Evolutionary conservation across 2,797 vertebrate species (phyloP).

Genomic region (Mycteria americana): DNA sequence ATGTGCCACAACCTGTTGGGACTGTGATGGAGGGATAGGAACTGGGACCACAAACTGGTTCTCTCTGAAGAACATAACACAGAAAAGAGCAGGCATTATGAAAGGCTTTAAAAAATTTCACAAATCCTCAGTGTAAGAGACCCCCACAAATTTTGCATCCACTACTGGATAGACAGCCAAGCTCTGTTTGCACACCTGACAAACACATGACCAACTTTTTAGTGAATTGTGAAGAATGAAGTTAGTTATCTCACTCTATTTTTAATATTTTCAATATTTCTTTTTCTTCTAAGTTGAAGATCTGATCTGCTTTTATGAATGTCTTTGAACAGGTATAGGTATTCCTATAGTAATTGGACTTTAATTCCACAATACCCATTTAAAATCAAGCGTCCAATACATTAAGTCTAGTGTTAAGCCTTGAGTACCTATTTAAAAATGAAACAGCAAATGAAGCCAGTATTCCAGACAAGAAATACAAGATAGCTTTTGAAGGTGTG

Average conservation of each 20-base stretch:
- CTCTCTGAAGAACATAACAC: not conserved
- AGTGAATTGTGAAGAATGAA: not conserved
- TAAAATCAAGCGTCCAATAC: not conserved
- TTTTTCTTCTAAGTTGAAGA: not conserved
- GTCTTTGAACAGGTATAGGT: not conserved
- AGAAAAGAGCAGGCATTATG: fast-evolving
- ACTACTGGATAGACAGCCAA: not conserved
- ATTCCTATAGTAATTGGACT: not conserved
- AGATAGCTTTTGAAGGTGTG: not conserved
- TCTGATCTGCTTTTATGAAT: not conserved
- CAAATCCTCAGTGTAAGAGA: not conserved
- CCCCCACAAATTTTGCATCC: not conserved
- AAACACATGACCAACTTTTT: not conserved
- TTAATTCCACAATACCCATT: not conserved
- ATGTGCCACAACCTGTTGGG: not conserved
- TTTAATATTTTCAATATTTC: not conserved
- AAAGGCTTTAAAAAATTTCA: not conserved
- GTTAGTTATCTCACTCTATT: not conserved
- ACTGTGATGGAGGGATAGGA: not conserved
- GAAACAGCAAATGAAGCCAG: not conserved
- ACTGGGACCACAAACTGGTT: not conserved
- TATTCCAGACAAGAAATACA: not conserved
- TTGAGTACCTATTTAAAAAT: not conserved
- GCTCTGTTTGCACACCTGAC: not conserved
- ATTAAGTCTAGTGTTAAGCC: not conserved